These are phyloP conservation scores for Furcula furcula DNA, from an alignment of 2,888 invertebrate genomes.

Conservation along the genomic window DNA sequence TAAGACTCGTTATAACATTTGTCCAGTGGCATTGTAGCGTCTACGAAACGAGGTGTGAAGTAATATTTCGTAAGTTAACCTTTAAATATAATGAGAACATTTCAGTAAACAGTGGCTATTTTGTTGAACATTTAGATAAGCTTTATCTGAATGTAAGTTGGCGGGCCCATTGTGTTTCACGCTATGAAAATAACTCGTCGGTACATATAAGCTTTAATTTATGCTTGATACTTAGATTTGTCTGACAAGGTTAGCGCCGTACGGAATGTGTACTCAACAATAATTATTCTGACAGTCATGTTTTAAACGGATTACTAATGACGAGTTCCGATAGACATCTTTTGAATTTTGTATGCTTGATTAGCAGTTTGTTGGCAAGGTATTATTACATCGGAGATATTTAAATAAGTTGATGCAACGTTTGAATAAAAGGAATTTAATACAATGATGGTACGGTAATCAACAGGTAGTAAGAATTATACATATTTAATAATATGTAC, in stretches of 20 bases:
- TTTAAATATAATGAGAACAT: slow-evolving; percentile 26
- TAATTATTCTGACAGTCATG: neutral
- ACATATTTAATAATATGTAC: too few relatives aligned
- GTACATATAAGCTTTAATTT: neutral
- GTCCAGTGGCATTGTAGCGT: slow-evolving; percentile 34
- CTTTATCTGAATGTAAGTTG: slow-evolving; percentile 5
- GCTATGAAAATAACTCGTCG: slow-evolving; percentile 8
- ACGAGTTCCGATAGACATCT: neutral
- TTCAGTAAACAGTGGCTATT: slow-evolving; percentile 24
- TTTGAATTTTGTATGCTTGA: neutral
- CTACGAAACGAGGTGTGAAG: slow-evolving; percentile 35
- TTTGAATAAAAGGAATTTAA: too few relatives aligned
- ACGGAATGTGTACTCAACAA: neutral
- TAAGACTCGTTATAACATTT: slow-evolving; percentile 35
- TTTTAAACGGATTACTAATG: neutral
- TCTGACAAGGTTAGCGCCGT: slow-evolving; percentile 1
- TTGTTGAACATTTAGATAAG: slow-evolving; percentile 19
- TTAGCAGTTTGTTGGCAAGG: neutral
- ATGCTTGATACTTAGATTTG: neutral
- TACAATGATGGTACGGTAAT: too few relatives aligned
- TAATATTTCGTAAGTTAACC: slow-evolving; percentile 40
- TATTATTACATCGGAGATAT: too few relatives aligned
- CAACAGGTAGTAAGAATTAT: too few relatives aligned
- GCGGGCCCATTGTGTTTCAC: neutral
- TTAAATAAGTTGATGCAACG: too few relatives aligned